Base-by-base conservation (phyloP, 2,888 invertebrate genomes). In the Tinea trinotella region DNA sequence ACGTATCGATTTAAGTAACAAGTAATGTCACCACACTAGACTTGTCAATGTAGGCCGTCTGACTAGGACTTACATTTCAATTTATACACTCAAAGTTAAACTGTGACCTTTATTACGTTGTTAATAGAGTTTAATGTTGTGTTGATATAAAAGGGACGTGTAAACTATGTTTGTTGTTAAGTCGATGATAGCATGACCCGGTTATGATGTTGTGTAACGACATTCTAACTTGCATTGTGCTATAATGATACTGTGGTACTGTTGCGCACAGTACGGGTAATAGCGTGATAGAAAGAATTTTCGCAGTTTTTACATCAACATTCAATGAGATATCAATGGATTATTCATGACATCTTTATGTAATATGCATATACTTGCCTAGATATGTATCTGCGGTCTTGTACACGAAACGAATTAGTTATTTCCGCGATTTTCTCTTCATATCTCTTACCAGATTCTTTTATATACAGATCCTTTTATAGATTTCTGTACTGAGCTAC, bases 141-240 rank as follows among this genome's bases (percentile, higher is more conserved):
- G n/a, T 30, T 30, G 5, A 40, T n/a, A 13, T n/a, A 40, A 13
- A 12, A 40, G 40, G 10, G 36, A 13, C 7, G 40, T 30, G 30
- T 30, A 30, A n/a, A 30, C 30, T 30, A 2, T 7, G n/a, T 4
- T 7, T 30, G n/a, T 30, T 30, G 30, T 30, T 40, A 15, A 46
- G 46, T 46, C 46, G 46, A 19, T 46, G 46, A 46, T 46, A 46
- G 46, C 10, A 46, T 46, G 15, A 46, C 46, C 46, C 18, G 46
- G 46, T 46, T 46, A 46, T 19, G 19, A 46, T n/a, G 19, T 46
- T 46, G 46, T 46, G 46, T 46, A 46, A 46, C 46, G n/a, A 17
- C 46, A 46, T 46, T 46, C 18, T 19, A 46, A 46, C 18, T 46
- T 46, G 46, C 46, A 46, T 46, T 46, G 46, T 46, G 19, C 18